phyloP scores from a whole-genome alignment of 2,888 invertebrate species.

The Ectropis crepuscularia region DNA sequence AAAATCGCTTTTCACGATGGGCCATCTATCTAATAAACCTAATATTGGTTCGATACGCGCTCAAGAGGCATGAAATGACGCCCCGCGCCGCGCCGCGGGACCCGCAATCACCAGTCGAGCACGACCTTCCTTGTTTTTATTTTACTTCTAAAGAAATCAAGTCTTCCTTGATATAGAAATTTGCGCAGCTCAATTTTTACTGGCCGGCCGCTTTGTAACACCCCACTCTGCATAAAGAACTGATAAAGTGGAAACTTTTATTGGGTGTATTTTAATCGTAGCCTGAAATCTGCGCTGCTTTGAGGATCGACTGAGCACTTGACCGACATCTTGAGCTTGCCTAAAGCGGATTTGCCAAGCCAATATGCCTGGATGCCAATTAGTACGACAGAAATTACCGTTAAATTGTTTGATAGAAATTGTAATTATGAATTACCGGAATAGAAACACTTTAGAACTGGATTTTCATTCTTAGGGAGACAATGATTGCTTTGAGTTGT shows the following conservation, averaged over 20 bases:
- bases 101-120: slow-evolving; percentile 53
- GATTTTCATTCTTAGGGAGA: too few relatives aligned
- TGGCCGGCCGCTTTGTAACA: slow-evolving; percentile 34
- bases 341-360: slow-evolving; percentile 43
- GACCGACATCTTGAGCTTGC: slow-evolving; percentile 31
- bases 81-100: slow-evolving; percentile 57
- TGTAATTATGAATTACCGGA: too few relatives aligned
- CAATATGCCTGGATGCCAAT: slow-evolving; percentile 45
- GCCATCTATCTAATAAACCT: slow-evolving; percentile 82
- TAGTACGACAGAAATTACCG: slow-evolving; percentile 41
- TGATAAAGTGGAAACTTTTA: slow-evolving; percentile 60
- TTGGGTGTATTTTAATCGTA: slow-evolving; percentile 44
- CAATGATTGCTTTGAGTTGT: too few relatives aligned
- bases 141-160: slow-evolving; percentile 40
- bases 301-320: slow-evolving; percentile 24
- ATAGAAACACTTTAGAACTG: too few relatives aligned
- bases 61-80: slow-evolving; percentile 82
- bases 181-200: slow-evolving; percentile 46
- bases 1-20: slow-evolving; percentile 72
- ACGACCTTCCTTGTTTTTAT: slow-evolving; percentile 62
- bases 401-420: too few relatives aligned
- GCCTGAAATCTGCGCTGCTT: slow-evolving; percentile 29
- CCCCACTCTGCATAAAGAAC: slow-evolving; percentile 56
- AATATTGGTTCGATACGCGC: slow-evolving; percentile 82
- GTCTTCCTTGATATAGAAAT: slow-evolving; percentile 35